phyloP scores from a whole-genome alignment of 2,113 vertebrate genomes.

The Hepsetus odoe region DNA sequence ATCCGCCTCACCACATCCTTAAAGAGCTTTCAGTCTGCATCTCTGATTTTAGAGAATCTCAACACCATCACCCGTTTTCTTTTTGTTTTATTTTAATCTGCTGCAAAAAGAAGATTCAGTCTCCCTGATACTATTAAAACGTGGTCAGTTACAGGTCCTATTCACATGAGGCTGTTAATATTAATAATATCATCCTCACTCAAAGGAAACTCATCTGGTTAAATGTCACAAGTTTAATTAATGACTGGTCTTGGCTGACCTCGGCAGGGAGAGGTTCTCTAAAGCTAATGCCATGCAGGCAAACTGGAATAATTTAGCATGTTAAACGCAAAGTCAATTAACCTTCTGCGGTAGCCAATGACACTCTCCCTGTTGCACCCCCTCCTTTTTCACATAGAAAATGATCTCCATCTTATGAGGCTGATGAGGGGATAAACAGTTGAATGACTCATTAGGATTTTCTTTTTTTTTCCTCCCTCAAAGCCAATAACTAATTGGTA shows the following conservation, averaged over 20 bases:
- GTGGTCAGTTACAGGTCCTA: constrained; percentile 71
- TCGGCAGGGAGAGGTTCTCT: constrained; percentile 51
- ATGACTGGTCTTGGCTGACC: constrained; percentile 78
- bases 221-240: constrained; percentile 84
- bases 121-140: constrained; percentile 68
- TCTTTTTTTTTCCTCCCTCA: constrained; percentile 20
- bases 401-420: constrained; percentile 20
- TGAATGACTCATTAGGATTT: constrained; percentile 41
- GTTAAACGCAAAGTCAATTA: constrained; percentile 61
- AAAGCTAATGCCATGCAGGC: constrained; percentile 70
- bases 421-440: constrained; percentile 61
- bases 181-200: constrained; percentile 83
- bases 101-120: constrained; percentile 49
- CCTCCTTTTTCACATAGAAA: constrained; percentile 2
- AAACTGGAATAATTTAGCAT: constrained; percentile 61
- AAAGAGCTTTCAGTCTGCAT: constrained; percentile 21
- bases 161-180: constrained; percentile 79
- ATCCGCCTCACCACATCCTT: constrained; percentile 36
- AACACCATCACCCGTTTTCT: constrained; percentile 8
- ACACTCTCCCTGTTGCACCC: constrained; percentile 34
- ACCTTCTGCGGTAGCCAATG: constrained; percentile 51
- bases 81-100: constrained; percentile 35
- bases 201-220: constrained; percentile 84
- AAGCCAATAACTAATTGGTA: constrained; percentile 43
- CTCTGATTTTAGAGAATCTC: constrained; percentile 21